Base-by-base conservation (phyloP, 1,140 invertebrate genomes). In the Piezodorus guildinii region DNA sequence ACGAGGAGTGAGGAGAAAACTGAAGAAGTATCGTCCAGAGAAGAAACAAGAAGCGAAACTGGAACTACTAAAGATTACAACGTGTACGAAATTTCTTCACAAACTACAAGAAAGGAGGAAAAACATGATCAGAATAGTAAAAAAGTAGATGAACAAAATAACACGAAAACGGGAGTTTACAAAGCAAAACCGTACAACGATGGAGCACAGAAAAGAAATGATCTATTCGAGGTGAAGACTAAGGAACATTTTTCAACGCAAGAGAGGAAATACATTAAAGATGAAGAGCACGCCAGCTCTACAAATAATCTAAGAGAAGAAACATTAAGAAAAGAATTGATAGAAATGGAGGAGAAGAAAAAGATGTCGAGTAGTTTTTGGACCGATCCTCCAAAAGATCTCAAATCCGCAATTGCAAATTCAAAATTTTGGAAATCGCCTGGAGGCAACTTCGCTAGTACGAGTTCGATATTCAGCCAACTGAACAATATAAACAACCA, bases 401-500 rank as follows among this genome's bases (percentile, higher is more conserved):
- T 56, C 4, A 56, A 56, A 23, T 23, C 14, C 12, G 23, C 23
- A 8, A 56, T 56, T 10, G 23, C 19, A 14, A 56, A 56, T 9
- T 9, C 14, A 17, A 19, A 56, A 15, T 56, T 23, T 56, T 56
- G 52, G 52, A 56, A 25, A 23, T 23, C 14, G 14, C 19, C 19
- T 23, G 23, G 19, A 19, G 14, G 23, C 23, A 23, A 15, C 14
- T 3, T 16, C 15, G 17, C 12, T 1, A 23, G 17, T 23, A 56
- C 52, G 9, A 56, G 52, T 56, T 19, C 52, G 1, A 56, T 56
- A 56, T 56, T 56, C 27, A 56, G 52, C 17, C 52, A 56, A 23
- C 14, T 56, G 6, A 56, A 56, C 23, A 23, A 56, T 23, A 16
- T 56, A 0, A 19, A 15, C 15, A 56, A 56, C 23, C 14, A 21